Base-by-base conservation (phyloP, 2,113 vertebrate genomes). In the Excalfactoria chinensis region DNA sequence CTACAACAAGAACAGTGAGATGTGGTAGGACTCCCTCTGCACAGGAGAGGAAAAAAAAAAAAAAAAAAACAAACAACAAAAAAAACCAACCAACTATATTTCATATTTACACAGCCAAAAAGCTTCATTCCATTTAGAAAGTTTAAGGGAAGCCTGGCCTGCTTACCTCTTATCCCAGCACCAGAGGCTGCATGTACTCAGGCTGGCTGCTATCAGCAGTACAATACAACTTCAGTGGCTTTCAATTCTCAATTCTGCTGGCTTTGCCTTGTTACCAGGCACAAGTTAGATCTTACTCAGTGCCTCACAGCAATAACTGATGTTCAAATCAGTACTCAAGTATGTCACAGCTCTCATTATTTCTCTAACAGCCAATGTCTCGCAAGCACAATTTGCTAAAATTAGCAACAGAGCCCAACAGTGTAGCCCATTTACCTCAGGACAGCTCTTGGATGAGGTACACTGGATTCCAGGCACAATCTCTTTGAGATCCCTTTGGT, bases 241-340 rank as follows among this genome's bases (percentile, higher is more conserved):
- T 28, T 67, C 40, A 72, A 28, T 56, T 26, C 86, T 87, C 56
- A 34, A 72, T 81, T 58, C 55, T 46, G 34, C 37, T 88, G 77
- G 84, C 84, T 82, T 83, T 37, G 82, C 55, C 77, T 56, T 44
- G 41, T 23, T 69, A 69, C 72, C 34, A 89, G 83, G 79, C 88
- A 89, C 49, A 85, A 69, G 46, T 83, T 59, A 77, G 60, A 88
- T 43, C 17, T 60, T 63, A 35, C 64, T 79, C 1, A 1, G 72
- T 63, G 68, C 83, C 68, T 85, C 75, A 35, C 68, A 49, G 77
- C 69, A 84, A 10, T 37, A 93, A 91, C 59, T 20, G 30, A 76
- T 44, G 35, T 79, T 66, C 89, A 91, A 87, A 51, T 63, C 59
- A 16, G 49, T 44, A 66, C 66, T 71, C 41, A 35, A 69, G 13